Conservation (phyloP, 2,113 vertebrate genomes). For the Hippolais icterina region DNA sequence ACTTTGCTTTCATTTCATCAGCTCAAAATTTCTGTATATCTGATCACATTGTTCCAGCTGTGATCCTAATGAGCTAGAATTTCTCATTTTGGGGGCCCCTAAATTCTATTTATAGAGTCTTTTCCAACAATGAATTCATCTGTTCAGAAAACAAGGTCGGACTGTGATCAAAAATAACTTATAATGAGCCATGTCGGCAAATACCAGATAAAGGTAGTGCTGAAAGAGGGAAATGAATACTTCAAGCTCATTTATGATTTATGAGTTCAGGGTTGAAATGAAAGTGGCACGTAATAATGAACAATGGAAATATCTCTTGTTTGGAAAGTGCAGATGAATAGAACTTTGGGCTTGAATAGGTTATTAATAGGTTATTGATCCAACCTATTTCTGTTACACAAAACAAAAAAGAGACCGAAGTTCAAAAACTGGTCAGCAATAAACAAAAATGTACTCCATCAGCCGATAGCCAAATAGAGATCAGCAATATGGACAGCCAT, state of each 20-base stretch:
- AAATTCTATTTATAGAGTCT: conserved; percentile 73
- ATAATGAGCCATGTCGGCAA: conserved; percentile 48
- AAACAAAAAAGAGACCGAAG: background rate
- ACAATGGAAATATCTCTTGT: conserved; percentile 37
- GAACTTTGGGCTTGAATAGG: background rate
- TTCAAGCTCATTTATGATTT: conserved; percentile 66
- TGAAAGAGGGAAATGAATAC: conserved; percentile 61
- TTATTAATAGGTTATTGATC: conserved; percentile 50
- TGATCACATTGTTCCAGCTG: background rate
- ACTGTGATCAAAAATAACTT: conserved; percentile 52
- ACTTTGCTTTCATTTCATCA: background rate
- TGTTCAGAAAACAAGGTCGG: conserved; percentile 48
- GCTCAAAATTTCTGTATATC: background rate
- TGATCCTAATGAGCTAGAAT: conserved; percentile 13
- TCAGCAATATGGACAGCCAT: background rate
- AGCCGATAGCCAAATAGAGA: background rate
- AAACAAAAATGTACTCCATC: background rate
- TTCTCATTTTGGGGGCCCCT: conserved; percentile 52
- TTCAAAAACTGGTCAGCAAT: background rate
- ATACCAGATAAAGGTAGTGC: conserved; percentile 25
- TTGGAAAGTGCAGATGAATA: background rate
- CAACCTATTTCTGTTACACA: background rate
- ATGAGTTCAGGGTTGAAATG: conserved; percentile 50
- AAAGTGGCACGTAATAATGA: background rate
- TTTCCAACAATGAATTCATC: conserved; percentile 57